Percentiles rank a stretch among this genome's conserved stretches.
phyloP scores from a whole-genome alignment of 1,140 invertebrate genomes.

The Halictus rubicundus region DNA sequence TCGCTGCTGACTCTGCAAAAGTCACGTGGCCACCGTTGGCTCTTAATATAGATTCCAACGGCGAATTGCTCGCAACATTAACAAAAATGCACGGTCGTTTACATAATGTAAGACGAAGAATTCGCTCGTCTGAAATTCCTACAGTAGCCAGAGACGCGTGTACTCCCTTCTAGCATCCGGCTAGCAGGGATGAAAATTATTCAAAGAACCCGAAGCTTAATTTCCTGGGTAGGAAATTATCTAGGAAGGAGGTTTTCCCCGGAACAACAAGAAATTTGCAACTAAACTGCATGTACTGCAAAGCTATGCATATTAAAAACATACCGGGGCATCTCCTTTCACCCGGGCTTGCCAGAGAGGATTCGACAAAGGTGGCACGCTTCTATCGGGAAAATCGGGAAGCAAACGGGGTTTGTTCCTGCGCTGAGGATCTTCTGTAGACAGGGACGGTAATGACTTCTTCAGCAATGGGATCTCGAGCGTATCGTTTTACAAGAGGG shows the following conservation, averaged over 20 bases:
- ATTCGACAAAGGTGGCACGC: neutral
- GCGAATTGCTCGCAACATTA: too few relatives aligned
- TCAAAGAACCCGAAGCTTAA: neutral
- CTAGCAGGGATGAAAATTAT: neutral
- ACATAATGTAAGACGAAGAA: neutral
- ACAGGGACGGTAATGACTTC: conserved; percentile 62
- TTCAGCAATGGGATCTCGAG: conserved; percentile 65
- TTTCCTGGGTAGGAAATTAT: neutral
- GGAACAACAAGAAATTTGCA: neutral
- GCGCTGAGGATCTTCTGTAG: conserved; percentile 43
- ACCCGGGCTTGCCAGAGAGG: too few relatives aligned
- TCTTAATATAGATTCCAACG: too few relatives aligned
- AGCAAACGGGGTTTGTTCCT: conserved; percentile 35
- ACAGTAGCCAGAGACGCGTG: neutral
- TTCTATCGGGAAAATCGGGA: conserved; percentile 23
- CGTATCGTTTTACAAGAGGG: conserved; percentile 68
- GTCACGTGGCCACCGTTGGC: too few relatives aligned
- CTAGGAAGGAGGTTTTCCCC: neutral
- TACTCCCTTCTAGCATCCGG: too few relatives aligned
- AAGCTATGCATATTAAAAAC: neutral
- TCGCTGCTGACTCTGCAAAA: too few relatives aligned
- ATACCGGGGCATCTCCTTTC: neutral
- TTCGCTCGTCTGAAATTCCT: neutral
- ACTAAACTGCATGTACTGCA: conserved; percentile 3
- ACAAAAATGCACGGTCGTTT: too few relatives aligned